These are phyloP conservation scores for Tetragonula carbonaria DNA, from an alignment of 2,888 invertebrate species.

Conservation along the genomic window DNA sequence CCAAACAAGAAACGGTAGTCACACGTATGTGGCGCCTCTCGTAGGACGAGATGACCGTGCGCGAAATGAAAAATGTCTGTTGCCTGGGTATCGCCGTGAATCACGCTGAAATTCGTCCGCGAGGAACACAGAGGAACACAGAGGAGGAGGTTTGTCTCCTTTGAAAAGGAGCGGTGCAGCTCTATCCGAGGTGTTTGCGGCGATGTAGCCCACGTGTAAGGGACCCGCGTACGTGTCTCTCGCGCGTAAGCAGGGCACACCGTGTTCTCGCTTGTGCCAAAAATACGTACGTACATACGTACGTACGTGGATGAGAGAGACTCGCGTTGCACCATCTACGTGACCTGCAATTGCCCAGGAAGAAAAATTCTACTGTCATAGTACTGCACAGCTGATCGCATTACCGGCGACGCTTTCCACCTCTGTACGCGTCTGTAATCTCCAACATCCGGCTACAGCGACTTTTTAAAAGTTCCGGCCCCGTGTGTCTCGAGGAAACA, in stretches of 20 bases:
- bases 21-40: constrained; percentile 29
- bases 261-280: constrained; percentile 62
- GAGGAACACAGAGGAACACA: constrained; percentile 18
- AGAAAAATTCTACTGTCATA: constrained; percentile 72
- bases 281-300: constrained; percentile 55
- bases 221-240: constrained; percentile 60
- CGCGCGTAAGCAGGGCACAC: constrained; percentile 36
- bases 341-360: constrained; percentile 75
- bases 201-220: constrained; percentile 57
- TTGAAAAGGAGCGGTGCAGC: constrained; percentile 24
- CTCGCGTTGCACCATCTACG: constrained; percentile 71
- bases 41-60: constrained; percentile 12
- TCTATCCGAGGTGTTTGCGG: constrained; percentile 42
- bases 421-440: constrained; percentile 55
- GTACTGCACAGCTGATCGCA: constrained; percentile 72
- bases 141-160: constrained; percentile 18
- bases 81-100: constrained; percentile 58
- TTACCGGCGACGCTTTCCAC: constrained; percentile 61
- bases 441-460: constrained; percentile 19
- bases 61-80: constrained; percentile 52
- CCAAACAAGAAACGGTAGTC: constrained; percentile 33
- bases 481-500: background rate
- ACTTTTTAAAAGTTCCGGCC: constrained; percentile 30
- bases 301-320: constrained; percentile 30
- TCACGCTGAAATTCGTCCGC: constrained; percentile 60